Conservation (phyloP, 2,113 vertebrate genomes). For the Panurus biarmicus region DNA sequence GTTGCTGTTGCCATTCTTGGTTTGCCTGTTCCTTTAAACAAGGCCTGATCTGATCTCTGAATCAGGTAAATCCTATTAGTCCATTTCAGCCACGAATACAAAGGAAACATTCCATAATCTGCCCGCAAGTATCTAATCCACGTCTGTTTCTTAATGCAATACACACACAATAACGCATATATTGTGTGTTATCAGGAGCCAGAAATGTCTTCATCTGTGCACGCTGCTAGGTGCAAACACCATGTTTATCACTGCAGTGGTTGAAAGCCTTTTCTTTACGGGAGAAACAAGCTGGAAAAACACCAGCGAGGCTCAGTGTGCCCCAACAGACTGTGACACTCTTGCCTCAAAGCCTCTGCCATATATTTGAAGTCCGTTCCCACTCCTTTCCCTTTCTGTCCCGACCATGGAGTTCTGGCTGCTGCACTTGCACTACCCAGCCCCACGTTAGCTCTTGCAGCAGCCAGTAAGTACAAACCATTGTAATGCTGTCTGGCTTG, state of each 20-base stretch:
- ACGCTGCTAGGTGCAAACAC: neutral
- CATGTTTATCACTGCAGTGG: neutral
- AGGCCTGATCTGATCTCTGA: neutral
- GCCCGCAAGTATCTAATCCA: neutral
- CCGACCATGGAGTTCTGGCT: neutral
- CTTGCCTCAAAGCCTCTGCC: neutral
- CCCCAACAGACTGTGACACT: neutral
- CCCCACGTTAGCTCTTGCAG: slow-evolving; percentile 20
- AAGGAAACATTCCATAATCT: slow-evolving; percentile 38
- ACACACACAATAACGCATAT: neutral
- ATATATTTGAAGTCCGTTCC: neutral
- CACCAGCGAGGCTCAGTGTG: neutral
- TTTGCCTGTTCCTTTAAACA: neutral
- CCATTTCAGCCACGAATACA: slow-evolving; percentile 12
- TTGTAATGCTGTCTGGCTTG: slow-evolving; percentile 66
- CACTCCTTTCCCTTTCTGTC: neutral
- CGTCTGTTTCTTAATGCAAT: slow-evolving; percentile 16
- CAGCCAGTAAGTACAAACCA: slow-evolving; percentile 49
- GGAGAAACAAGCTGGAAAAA: neutral
- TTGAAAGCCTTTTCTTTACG: neutral
- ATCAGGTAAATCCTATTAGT: slow-evolving; percentile 34
- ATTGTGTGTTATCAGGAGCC: slow-evolving; percentile 13
- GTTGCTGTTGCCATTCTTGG: neutral
- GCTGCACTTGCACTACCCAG: neutral
- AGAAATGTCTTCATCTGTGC: neutral